A percentile compares a stretch with the other conserved stretches of the same genome.
Evolutionary conservation across 2,113 vertebrate species (phyloP).

Genomic region (Pogonocichla stellata): DNA sequence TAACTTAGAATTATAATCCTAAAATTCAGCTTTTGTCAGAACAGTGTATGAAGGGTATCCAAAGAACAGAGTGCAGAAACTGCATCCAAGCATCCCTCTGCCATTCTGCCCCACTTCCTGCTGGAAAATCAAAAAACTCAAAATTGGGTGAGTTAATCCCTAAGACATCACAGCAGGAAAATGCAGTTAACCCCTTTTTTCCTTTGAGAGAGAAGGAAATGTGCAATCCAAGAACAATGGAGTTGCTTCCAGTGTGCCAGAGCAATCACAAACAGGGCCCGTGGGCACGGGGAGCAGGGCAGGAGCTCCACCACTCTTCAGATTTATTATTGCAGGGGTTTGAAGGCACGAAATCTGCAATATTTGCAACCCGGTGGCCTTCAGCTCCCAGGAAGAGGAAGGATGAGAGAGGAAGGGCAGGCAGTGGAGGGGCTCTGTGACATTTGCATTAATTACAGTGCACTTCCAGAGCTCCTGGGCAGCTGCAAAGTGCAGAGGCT

Average conservation of each 20-base stretch:
- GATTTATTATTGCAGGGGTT: rapidly evolving
- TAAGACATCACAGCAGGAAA: not conserved
- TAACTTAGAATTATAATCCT: not conserved
- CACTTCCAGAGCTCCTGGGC: not conserved
- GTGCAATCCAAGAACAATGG: rapidly evolving
- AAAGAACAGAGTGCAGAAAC: not conserved
- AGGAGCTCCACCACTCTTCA: rapidly evolving
- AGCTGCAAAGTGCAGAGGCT: not conserved
- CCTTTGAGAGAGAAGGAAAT: not conserved
- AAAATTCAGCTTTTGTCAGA: not conserved
- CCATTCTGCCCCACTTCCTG: not conserved
- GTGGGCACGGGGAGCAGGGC: not conserved
- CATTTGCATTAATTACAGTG: not conserved
- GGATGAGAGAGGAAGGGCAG: not conserved
- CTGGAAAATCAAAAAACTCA: not conserved
- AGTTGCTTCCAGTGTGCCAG: rapidly evolving
- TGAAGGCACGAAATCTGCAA: rapidly evolving
- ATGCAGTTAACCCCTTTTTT: not conserved
- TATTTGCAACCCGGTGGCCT: not conserved
- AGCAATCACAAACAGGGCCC: no score
- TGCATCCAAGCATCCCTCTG: not conserved
- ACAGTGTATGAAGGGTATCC: rapidly evolving
- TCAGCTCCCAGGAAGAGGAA: no score
- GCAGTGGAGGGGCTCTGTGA: not conserved
- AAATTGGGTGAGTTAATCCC: not conserved